These are phyloP conservation scores for Heliconius congener DNA, from an alignment of 1,140 invertebrate species.

Conservation along the genomic window DNA sequence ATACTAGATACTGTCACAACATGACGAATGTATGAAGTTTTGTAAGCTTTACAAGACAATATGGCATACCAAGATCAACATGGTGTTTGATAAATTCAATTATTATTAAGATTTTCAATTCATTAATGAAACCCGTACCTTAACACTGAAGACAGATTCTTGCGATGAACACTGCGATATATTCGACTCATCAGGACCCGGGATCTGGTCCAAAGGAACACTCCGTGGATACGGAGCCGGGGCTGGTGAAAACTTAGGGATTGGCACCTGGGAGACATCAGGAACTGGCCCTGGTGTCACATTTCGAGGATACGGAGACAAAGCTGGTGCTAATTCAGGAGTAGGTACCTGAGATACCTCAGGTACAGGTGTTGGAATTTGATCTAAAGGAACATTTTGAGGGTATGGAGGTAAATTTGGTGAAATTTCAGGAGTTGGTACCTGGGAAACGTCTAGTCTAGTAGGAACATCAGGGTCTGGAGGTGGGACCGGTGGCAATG, in stretches of 20 bases:
- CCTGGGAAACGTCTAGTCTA: neutral
- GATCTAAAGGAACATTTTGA: neutral
- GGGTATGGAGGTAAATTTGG: neutral
- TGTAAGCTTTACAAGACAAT: too few relatives aligned
- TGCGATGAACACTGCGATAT: conserved; percentile 64
- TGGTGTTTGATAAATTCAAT: too few relatives aligned
- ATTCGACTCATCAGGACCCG: conserved; percentile 47
- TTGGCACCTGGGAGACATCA: conserved; percentile 6
- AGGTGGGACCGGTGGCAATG: neutral
- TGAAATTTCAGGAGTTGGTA: conserved; percentile 4
- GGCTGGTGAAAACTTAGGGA: neutral
- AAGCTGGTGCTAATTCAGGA: neutral
- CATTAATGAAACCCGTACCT: neutral
- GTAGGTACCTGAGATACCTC: conserved; percentile 42
- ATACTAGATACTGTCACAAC: too few relatives aligned
- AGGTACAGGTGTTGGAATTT: conserved; percentile 4
- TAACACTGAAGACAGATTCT: conserved; percentile 51
- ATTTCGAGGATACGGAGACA: neutral
- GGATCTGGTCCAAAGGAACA: neutral
- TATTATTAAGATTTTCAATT: neutral
- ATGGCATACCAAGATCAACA: too few relatives aligned
- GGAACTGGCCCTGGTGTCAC: neutral
- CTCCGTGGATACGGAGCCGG: neutral
- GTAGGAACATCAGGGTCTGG: neutral
- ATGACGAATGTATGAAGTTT: too few relatives aligned